Evolutionary conservation across 1,140 invertebrate species (phyloP).

Genomic region (Physella acuta): DNA sequence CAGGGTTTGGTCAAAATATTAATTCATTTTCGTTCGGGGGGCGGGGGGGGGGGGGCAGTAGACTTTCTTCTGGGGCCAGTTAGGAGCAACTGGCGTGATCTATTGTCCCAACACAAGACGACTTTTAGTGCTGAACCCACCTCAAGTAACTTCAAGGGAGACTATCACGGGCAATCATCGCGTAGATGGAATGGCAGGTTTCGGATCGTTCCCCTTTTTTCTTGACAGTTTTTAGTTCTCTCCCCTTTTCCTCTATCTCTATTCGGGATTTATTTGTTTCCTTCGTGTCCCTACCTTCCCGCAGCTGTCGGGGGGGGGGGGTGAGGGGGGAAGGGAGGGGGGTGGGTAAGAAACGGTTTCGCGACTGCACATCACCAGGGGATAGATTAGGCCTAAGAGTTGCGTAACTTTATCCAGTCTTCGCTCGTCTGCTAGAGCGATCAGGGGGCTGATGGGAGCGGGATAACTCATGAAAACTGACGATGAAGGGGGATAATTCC

Average conservation of each 20-base stretch:
- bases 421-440: conserved; percentile 5
- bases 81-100: too few relatives aligned
- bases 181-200: too few relatives aligned
- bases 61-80: too few relatives aligned
- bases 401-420: conserved; percentile 5
- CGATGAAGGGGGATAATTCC: conserved; percentile 17
- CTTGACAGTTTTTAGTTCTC: background rate
- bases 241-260: conserved; percentile 6
- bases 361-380: background rate
- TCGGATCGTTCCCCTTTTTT: background rate
- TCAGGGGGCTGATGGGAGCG: conserved; percentile 6
- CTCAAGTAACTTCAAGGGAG: too few relatives aligned
- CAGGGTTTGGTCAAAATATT: too few relatives aligned
- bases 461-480: conserved; percentile 19
- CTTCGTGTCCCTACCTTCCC: background rate
- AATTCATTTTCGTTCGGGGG: too few relatives aligned
- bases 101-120: too few relatives aligned
- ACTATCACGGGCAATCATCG: too few relatives aligned
- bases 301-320: conserved; percentile 6
- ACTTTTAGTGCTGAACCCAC: too few relatives aligned
- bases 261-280: conserved; percentile 14
- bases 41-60: too few relatives aligned
- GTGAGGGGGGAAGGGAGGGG: background rate
- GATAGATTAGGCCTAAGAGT: conserved; percentile 9
- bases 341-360: background rate